A percentile compares a stretch with the other conserved stretches of the same genome.
These are phyloP conservation scores for Nycteola revayana DNA, from an alignment of 2,888 invertebrate genomes.

Conservation along the genomic window DNA sequence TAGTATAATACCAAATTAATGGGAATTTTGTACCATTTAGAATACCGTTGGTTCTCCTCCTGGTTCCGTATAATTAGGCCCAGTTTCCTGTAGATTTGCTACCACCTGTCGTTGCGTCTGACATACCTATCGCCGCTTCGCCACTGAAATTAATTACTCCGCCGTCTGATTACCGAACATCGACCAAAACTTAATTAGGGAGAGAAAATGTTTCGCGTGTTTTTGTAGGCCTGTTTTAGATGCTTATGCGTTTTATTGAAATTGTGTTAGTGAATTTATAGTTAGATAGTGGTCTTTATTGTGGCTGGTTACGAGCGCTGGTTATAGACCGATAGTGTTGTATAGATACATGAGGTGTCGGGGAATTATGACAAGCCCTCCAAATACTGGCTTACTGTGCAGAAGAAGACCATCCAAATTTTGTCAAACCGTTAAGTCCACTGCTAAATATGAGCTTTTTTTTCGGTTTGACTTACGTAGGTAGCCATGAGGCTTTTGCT, in stretches of 20 bases:
- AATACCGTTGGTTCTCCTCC: slow-evolving; percentile 21
- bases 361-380: too few species aligned
- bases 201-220: slow-evolving; percentile 54
- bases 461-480: too few species aligned
- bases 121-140: slow-evolving; percentile 65
- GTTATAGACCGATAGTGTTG: too few species aligned
- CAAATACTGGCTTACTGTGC: too few species aligned
- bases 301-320: too few species aligned
- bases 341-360: too few species aligned
- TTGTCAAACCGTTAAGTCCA: too few species aligned
- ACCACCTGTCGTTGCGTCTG: slow-evolving; percentile 74
- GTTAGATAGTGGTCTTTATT: too few species aligned
- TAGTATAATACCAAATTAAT: too few species aligned
- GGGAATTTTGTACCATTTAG: slow-evolving; percentile 47
- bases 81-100: slow-evolving; percentile 76
- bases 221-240: slow-evolving; percentile 32
- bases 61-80: slow-evolving; percentile 55
- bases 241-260: slow-evolving; percentile 2
- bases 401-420: too few species aligned
- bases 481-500: too few species aligned
- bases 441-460: too few species aligned
- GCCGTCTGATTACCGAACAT: slow-evolving; percentile 69
- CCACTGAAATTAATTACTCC: slow-evolving; percentile 71
- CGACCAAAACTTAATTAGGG: slow-evolving; percentile 60
- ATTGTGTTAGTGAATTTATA: neutral